Evolutionary conservation across 2,113 vertebrate species (phyloP).

Genomic region (Bambusicola thoracicus): DNA sequence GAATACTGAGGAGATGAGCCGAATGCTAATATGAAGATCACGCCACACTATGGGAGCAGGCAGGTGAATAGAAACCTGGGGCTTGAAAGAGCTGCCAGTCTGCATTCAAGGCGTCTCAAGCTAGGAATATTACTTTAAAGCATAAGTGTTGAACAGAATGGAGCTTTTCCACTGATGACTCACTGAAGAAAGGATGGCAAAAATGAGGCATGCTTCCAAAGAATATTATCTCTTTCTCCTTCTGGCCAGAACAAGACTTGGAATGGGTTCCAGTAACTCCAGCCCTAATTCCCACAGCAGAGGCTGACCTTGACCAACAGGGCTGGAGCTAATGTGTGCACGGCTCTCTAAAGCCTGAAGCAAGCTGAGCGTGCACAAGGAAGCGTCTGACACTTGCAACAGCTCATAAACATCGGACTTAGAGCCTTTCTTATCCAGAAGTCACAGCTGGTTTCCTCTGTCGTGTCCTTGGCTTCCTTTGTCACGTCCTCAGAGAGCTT

Average conservation of each 20-base stretch:
- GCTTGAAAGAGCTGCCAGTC: not conserved
- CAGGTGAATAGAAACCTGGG: conserved; percentile 4
- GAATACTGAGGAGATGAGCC: not conserved
- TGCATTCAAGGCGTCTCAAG: not conserved
- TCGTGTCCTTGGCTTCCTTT: conserved; percentile 69
- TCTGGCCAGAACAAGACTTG: conserved; percentile 25
- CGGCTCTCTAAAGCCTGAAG: conserved; percentile 23
- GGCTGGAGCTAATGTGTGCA: not conserved
- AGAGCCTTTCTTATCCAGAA: conserved; percentile 64
- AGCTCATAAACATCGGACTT: conserved; percentile 60
- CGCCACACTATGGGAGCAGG: not conserved
- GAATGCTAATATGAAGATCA: not conserved
- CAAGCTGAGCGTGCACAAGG: not conserved
- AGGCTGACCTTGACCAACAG: conserved; percentile 27
- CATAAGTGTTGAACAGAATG: not conserved
- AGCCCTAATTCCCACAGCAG: conserved; percentile 6
- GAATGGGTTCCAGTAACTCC: conserved; percentile 57
- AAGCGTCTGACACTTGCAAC: conserved; percentile 55
- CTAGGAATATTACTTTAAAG: not conserved
- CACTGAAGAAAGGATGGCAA: conserved; percentile 56
- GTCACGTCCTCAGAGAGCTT: conserved; percentile 57
- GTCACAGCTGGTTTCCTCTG: conserved; percentile 71
- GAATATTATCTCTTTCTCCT: not conserved
- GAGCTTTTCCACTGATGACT: conserved; percentile 16
- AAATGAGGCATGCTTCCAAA: conserved; percentile 25